These are phyloP conservation scores for Alcedo quadribrachys DNA, from an alignment of 2,797 vertebrate genomes.

Conservation along the genomic window DNA sequence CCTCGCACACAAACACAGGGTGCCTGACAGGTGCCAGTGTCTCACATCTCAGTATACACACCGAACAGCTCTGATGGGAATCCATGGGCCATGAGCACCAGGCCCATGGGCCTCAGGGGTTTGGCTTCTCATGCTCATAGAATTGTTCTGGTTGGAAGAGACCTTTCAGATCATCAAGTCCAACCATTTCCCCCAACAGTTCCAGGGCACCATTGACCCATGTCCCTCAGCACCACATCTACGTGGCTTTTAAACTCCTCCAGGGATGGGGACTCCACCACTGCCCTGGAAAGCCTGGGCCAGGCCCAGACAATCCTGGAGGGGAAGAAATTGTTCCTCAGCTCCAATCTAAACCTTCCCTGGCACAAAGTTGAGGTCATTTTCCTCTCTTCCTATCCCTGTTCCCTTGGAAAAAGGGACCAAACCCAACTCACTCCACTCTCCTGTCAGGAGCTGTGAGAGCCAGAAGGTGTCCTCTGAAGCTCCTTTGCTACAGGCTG, in stretches of 20 bases:
- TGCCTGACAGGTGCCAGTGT: neutral
- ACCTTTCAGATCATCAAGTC: neutral
- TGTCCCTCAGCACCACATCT: neutral
- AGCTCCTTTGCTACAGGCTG: neutral
- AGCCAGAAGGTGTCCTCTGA: neutral
- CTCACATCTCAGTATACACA: neutral
- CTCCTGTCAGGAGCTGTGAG: neutral
- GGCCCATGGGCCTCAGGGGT: neutral
- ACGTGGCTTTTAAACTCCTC: neutral
- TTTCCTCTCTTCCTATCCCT: neutral
- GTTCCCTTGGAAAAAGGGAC: neutral
- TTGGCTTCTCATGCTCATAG: neutral
- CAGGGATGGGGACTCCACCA: neutral
- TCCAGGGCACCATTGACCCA: neutral
- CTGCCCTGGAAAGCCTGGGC: neutral
- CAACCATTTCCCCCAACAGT: neutral
- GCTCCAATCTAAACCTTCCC: neutral
- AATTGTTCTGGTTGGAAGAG: neutral
- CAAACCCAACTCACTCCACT: neutral
- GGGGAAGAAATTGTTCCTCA: neutral
- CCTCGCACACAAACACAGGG: neutral
- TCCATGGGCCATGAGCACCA: accelerated
- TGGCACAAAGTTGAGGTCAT: neutral
- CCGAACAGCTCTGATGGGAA: neutral
- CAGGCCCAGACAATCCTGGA: neutral